Conservation (phyloP, 2,113 vertebrate genomes). For the Poicephalus meyeri region DNA sequence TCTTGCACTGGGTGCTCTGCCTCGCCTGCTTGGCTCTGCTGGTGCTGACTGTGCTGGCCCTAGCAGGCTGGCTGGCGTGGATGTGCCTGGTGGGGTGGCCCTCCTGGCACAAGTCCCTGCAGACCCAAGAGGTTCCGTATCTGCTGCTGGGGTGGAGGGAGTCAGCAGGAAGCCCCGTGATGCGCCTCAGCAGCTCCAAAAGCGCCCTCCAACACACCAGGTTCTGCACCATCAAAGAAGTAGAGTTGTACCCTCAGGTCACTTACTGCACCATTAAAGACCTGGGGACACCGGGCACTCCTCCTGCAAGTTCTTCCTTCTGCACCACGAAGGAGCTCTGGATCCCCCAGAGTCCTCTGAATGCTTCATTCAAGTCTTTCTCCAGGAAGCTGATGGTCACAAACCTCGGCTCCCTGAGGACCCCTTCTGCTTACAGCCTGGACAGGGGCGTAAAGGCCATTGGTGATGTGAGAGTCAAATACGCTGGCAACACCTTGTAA, state of each 20-base stretch:
- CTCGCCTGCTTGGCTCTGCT: not conserved
- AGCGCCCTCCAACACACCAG: not conserved
- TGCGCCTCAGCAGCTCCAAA: not conserved
- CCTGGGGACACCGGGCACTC: not conserved
- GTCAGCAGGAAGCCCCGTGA: not conserved
- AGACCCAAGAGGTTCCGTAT: not conserved
- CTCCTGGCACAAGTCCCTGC: not conserved
- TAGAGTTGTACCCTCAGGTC: constrained; percentile 24
- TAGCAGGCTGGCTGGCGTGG: constrained; percentile 8
- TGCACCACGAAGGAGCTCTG: constrained; percentile 49
- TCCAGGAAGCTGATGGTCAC: not conserved
- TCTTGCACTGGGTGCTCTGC: constrained; percentile 28
- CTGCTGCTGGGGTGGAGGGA: not conserved
- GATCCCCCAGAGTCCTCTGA: not conserved
- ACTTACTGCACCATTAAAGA: constrained; percentile 52
- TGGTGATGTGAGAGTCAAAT: not conserved
- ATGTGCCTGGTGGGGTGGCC: not conserved
- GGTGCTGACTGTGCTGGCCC: not conserved
- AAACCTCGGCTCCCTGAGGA: not conserved
- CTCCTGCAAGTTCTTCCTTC: not conserved
- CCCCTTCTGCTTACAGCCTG: constrained; percentile 37
- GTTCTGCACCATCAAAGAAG: constrained; percentile 53
- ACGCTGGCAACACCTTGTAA: not conserved
- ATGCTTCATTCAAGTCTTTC: not conserved
- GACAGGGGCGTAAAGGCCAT: not conserved